Evolutionary conservation across 2,797 vertebrate species (phyloP).

Genomic region (Squalus acanthias): DNA sequence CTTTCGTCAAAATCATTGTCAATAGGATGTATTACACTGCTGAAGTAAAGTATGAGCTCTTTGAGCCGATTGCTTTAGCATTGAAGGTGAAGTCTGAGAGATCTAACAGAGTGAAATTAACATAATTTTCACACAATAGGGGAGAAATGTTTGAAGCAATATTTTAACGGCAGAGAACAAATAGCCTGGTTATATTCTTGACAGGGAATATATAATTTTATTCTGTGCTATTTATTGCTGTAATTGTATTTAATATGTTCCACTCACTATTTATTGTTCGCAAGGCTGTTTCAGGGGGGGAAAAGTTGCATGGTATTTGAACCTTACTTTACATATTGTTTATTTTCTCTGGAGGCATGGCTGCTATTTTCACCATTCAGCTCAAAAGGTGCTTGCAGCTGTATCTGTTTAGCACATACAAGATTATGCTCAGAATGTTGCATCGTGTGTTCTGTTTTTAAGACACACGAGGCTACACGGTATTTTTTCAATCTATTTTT

Average conservation of each 20-base stretch:
- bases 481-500: background rate
- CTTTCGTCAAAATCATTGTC: background rate
- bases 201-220: background rate
- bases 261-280: background rate
- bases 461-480: background rate
- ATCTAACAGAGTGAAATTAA: background rate
- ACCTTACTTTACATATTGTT: background rate
- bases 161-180: too few species aligned
- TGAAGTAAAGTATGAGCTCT: background rate
- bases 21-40: background rate
- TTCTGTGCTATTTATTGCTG: background rate
- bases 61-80: background rate
- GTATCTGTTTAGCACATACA: slow-evolving; percentile 14
- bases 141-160: background rate
- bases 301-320: slow-evolving; percentile 27
- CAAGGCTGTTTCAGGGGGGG: background rate
- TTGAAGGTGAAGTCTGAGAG: background rate
- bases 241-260: background rate
- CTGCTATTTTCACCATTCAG: background rate
- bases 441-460: background rate
- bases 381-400: background rate
- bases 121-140: background rate
- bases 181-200: background rate
- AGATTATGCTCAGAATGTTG: slow-evolving; percentile 7
- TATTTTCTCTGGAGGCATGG: background rate